A percentile compares a stretch with the other conserved stretches of the same genome.
Evolutionary conservation across 2,888 invertebrate genomes (phyloP).

Genomic region (Trilocha varians): DNA sequence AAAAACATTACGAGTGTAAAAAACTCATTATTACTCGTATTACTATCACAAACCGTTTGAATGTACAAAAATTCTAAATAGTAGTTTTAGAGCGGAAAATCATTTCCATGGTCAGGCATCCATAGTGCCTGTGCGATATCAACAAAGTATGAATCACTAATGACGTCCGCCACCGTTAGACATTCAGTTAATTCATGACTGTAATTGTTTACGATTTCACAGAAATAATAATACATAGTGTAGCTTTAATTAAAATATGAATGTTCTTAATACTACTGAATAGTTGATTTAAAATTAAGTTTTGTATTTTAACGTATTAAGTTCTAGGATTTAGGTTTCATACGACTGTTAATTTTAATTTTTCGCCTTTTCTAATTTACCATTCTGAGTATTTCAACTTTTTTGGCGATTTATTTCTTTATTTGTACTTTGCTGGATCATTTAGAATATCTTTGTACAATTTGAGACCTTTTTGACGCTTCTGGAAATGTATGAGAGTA

Average conservation of each 20-base stretch:
- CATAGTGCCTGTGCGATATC: slow-evolving; percentile 30
- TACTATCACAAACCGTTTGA: not conserved
- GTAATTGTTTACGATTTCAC: not conserved
- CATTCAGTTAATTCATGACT: not conserved
- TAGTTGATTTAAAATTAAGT: not conserved
- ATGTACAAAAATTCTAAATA: slow-evolving; percentile 1
- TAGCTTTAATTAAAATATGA: not conserved
- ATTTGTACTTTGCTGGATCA: too few relatives aligned
- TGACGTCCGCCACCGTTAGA: slow-evolving; percentile 11
- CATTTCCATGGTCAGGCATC: slow-evolving; percentile 38
- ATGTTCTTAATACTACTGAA: not conserved
- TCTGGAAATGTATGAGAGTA: too few relatives aligned
- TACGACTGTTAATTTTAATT: too few relatives aligned
- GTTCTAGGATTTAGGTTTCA: too few relatives aligned
- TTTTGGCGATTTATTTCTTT: too few relatives aligned
- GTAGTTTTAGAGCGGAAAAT: slow-evolving; percentile 48
- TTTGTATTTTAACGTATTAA: too few relatives aligned
- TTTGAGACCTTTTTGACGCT: too few relatives aligned
- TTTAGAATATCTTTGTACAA: too few relatives aligned
- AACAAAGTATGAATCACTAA: slow-evolving; percentile 40
- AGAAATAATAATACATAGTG: not conserved
- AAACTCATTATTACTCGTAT: not conserved
- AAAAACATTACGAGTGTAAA: not conserved
- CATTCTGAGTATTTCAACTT: too few relatives aligned
- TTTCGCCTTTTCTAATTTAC: too few relatives aligned